These are phyloP conservation scores for Catotricha subobsoleta DNA, from an alignment of 2,888 invertebrate species.

Conservation along the genomic window DNA sequence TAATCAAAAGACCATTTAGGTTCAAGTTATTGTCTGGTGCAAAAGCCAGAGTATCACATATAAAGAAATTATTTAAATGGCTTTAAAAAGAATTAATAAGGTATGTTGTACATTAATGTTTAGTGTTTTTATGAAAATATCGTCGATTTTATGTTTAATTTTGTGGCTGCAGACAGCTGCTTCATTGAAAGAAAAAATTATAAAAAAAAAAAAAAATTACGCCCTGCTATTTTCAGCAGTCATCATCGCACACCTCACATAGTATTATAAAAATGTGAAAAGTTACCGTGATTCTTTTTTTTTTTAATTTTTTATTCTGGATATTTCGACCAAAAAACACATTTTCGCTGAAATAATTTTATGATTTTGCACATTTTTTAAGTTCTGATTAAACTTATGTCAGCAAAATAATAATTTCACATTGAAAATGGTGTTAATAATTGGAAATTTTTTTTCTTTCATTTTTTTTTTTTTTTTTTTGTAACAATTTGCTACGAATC, in stretches of 20 bases:
- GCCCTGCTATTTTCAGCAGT: slow-evolving; percentile 6
- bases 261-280: slow-evolving; percentile 1
- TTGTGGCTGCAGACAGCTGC: not conserved
- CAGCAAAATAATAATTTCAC: not conserved
- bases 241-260: slow-evolving; percentile 3
- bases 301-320: slow-evolving; percentile 5
- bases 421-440: not conserved
- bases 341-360: no score
- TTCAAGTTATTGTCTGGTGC: slow-evolving; percentile 7
- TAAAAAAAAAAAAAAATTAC: not conserved
- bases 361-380: no score
- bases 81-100: slow-evolving; percentile 96
- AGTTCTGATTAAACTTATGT: no score
- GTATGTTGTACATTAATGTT: slow-evolving; percentile 34
- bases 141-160: not conserved
- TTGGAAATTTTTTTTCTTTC: not conserved
- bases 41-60: slow-evolving; percentile 2
- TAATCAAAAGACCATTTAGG: slow-evolving; percentile 7
- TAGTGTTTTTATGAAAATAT: not conserved
- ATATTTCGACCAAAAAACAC: not conserved
- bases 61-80: slow-evolving; percentile 32
- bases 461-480: not conserved
- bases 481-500: no score
- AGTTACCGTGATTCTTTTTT: not conserved
- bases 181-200: not conserved